Evolutionary conservation across 1,140 invertebrate species (phyloP), one percentile per base, ranked within the genome.

Genomic region (Drosophila mayri): DNA sequence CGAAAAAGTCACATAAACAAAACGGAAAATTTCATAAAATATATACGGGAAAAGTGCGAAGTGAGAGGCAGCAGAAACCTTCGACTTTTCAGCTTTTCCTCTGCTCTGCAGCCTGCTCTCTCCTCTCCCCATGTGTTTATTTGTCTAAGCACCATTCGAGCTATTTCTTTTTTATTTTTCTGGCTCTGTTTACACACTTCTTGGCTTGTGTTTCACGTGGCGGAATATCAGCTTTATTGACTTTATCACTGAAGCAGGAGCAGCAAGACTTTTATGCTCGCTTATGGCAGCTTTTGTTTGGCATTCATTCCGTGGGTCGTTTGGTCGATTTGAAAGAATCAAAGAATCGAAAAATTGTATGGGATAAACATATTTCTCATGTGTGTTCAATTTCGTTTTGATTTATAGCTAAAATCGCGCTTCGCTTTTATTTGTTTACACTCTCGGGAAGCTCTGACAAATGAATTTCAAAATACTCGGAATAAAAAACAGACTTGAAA

Each of bases 21-120:
- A 77, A 77, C 76, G 68, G 77, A 85, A 84, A 76, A 83, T 82
- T 79, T 66, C 75, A 76, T 76, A 82, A 82, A 78, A 65, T 67
- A 55, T 52, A 65, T 65, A 41, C 35, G 28, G 35, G 14, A 32
- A 32, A 40, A 60, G 59, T 70, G 44, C 37, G 43, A 75, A 70
- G 18, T 41, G 11, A 57, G 11, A 57, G 18, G 44, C 14, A 57
- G 44, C 14, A 57, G 43, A 41, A 59, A 79, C 49, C 50, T 71
- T 68, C 28, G 12, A 25, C 58, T 72, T 49, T 72, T 59, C 66
- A 66, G 54, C 38, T 76, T 76, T 73, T 76, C 61, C 71, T 35
- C 30, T 46, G 54, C 65, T 78, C 60, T 11, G 16, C 46, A 43
- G 46, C 61, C 50, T 7, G 28, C 28, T 30, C 28, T 30, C 60